Base-by-base conservation (phyloP, 2,888 invertebrate species). In the Tetragonula carbonaria region DNA sequence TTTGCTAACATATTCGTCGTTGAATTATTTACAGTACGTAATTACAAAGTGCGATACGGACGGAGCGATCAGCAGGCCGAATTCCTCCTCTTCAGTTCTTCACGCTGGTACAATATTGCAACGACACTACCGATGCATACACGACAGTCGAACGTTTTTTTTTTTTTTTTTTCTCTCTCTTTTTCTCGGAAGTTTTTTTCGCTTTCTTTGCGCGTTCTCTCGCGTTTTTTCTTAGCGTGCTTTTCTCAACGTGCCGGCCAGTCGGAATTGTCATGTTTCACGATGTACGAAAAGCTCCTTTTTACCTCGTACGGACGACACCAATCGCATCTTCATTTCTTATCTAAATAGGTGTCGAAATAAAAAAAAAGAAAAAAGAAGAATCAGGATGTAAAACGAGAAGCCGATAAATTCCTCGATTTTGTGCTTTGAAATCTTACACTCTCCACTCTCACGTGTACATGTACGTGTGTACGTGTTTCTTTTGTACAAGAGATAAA, bases 21-120 rank as follows among this genome's bases (percentile, higher is more conserved):
- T 85, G 82, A 85, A 85, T 45, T 93, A 92, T 93, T 93, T 93
- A 92, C 92, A 93, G 91, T 91, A 91, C 90, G 89, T 89, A 92
- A 92, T 92, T 92, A 92, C 92, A 91, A 89, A 90, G 91, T 91
- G 72, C 89, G 80, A 86, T 87, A 87, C 89, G 90, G 88, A 90
- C 90, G 87, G 89, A 91, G 77, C 89, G 91, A 91, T 91, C 90
- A 90, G 91, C 90, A 91, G 87, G 90, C 90, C 90, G 91, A 91
- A 91, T 91, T 90, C 90, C 88, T 90, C 90, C 88, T 82, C 77
- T 85, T 80, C 77, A 67, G 78, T 84, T 76, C 74, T 84, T 78
- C 78, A 63, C 75, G 75, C 70, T 45, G 78, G 70, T 82, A 73
- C 75, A 28, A 8, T 45, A 8, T 45, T 78, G 70, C 68, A 75